Conservation (phyloP, 2,888 invertebrate species). For the Epirrhoe alternata region DNA sequence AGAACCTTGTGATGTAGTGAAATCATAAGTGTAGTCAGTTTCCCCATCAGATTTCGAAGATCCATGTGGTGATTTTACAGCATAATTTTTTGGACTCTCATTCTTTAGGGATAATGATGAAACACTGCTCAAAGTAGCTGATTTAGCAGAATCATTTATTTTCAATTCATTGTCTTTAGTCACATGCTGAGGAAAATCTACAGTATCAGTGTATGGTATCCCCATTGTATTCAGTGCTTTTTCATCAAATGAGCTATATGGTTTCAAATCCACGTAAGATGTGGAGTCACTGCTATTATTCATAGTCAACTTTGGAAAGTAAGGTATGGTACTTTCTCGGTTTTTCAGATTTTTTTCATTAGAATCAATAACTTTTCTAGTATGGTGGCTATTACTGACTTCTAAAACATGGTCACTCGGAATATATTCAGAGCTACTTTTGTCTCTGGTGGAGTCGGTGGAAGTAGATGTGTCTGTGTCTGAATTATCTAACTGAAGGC, state of each 20-base stretch:
- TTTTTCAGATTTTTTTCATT: slow-evolving; percentile 13
- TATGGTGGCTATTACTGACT: slow-evolving; percentile 46
- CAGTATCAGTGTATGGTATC: slow-evolving; percentile 48
- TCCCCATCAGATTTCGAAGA: slow-evolving; percentile 63
- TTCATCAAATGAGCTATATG: slow-evolving; percentile 65
- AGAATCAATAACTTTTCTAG: slow-evolving; percentile 22
- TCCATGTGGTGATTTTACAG: slow-evolving; percentile 50
- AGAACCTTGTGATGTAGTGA: slow-evolving; percentile 62
- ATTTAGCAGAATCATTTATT: slow-evolving; percentile 53
- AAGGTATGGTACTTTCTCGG: slow-evolving; percentile 39
- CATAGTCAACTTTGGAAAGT: slow-evolving; percentile 53
- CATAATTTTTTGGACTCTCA: slow-evolving; percentile 51
- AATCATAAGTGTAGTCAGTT: slow-evolving; percentile 74
- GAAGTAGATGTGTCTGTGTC: slow-evolving; percentile 82
- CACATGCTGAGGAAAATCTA: slow-evolving; percentile 42
- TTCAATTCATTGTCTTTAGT: slow-evolving; percentile 41
- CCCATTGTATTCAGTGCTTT: slow-evolving; percentile 68
- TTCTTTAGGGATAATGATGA: slow-evolving; percentile 54
- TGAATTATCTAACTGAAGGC: slow-evolving; percentile 74
- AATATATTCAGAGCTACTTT: slow-evolving; percentile 76
- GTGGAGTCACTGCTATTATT: slow-evolving; percentile 76
- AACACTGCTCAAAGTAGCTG: slow-evolving; percentile 56
- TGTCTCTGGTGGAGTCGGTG: slow-evolving; percentile 73
- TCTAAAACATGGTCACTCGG: slow-evolving; percentile 68
- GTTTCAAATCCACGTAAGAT: slow-evolving; percentile 75